Percentiles rank a stretch among this genome's conserved stretches.
Evolutionary conservation across 1,140 invertebrate genomes (phyloP).

Genomic region (Orussus abietinus): DNA sequence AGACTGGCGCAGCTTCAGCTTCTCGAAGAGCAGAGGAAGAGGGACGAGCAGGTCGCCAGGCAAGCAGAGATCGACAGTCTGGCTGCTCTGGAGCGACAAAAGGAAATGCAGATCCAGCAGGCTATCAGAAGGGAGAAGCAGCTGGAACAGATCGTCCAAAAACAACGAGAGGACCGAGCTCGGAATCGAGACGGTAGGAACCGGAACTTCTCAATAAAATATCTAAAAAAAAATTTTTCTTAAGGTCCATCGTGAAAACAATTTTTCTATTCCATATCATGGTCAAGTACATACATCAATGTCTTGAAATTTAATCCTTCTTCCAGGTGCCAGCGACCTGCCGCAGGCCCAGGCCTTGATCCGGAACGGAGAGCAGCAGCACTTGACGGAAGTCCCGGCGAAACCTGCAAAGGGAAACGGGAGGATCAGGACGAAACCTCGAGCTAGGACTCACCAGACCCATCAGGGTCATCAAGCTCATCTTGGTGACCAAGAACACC

Average conservation of each 20-base stretch:
- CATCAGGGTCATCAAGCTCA: constrained; percentile 15
- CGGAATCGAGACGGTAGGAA: constrained; percentile 1
- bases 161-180: constrained; percentile 9
- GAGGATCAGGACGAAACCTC: constrained; percentile 16
- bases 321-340: no score
- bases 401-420: constrained; percentile 20
- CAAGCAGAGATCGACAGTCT: constrained; percentile 19
- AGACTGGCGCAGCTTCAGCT: constrained; percentile 26
- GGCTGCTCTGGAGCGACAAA: constrained; percentile 18
- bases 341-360: constrained; percentile 25
- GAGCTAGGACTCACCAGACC: constrained; percentile 9
- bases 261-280: no score
- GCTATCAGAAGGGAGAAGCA: constrained; percentile 10
- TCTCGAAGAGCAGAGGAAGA: constrained; percentile 31
- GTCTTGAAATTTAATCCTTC: no score
- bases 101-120: constrained; percentile 15
- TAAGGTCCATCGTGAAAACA: no score
- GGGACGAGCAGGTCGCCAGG: constrained; percentile 22
- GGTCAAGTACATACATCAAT: no score
- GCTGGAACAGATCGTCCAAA: constrained; percentile 17
- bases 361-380: constrained; percentile 25
- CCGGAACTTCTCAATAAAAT: no score
- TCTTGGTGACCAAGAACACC: constrained; percentile 10
- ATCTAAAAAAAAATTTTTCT: no score
- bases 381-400: constrained; percentile 21